Percentiles rank a stretch among this genome's conserved stretches.
These are phyloP conservation scores for Periophthalmodon schlosseri DNA, from an alignment of 2,113 vertebrate genomes.

Conservation along the genomic window DNA sequence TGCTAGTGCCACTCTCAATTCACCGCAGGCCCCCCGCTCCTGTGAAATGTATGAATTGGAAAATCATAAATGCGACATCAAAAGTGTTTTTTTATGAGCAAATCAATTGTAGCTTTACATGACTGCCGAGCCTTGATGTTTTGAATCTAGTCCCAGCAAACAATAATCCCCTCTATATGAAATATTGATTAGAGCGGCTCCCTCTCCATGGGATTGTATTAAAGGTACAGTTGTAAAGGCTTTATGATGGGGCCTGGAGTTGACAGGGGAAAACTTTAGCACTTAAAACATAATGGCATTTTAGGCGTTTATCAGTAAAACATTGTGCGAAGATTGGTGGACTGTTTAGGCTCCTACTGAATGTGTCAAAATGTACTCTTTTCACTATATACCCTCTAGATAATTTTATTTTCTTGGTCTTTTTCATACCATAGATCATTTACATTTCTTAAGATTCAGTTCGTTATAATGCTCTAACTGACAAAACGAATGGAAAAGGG, in stretches of 20 bases:
- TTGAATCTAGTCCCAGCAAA: conserved; percentile 64
- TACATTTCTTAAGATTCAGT: too few species aligned
- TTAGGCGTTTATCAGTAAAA: conserved; percentile 4
- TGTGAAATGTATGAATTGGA: conserved; percentile 38
- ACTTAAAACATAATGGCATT: conserved; percentile 10
- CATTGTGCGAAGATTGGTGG: background rate
- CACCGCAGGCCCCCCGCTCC: conserved; percentile 23
- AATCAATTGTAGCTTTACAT: conserved; percentile 69
- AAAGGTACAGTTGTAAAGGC: conserved; percentile 63
- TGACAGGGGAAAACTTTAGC: conserved; percentile 58
- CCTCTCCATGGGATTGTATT: conserved; percentile 64
- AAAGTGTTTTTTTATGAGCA: conserved; percentile 62
- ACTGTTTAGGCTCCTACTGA: background rate
- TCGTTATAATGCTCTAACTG: too few species aligned
- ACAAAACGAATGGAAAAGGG: too few species aligned
- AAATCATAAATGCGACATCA: conserved; percentile 54
- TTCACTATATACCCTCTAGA: background rate
- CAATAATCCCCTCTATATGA: conserved; percentile 71
- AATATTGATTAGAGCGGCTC: conserved; percentile 69
- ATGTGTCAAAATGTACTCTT: background rate
- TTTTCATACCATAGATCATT: too few species aligned
- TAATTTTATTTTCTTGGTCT: background rate
- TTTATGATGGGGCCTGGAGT: conserved; percentile 62
- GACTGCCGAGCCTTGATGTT: conserved; percentile 56
- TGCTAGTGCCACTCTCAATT: conserved; percentile 33